Evolutionary conservation across 1,140 invertebrate species (phyloP), one percentile per base, ranked within the genome.

Genomic region (Drosophila bifasciata): DNA sequence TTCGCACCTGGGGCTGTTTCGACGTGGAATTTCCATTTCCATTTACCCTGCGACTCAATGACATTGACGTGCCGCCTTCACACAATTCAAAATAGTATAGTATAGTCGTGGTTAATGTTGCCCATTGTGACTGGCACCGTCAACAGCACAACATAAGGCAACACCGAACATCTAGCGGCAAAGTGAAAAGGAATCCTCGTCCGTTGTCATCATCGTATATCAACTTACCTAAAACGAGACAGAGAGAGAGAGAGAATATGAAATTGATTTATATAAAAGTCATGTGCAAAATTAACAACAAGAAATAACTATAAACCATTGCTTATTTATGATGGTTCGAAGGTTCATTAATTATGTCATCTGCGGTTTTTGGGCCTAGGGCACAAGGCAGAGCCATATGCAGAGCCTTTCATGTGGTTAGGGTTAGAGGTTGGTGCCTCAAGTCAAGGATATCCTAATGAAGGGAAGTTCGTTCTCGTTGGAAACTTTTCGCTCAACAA

Each of bases 61-160:
- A 70, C 83, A 74, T 76, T 86, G 83, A 88, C 83, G 83, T 86
- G 83, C 78, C 78, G 83, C 83, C 74, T 83, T 88, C 78, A 78
- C 83, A 86, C 83, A 86, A 86, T 88, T 86, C 83, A 86, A 86
- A 75, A 64, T 63, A 72, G 60, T 21, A 21, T n/a, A 21, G 19
- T 21, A 21, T 21, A 21, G 41, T 39, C n/a, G n/a, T n/a, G n/a
- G n/a, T 56, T 55, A 55, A 58, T 77, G 66, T 72, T 81, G 75
- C 64, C 64, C 55, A 64, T 72, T 81, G 71, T 79, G 72, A 80
- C 72, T 80, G 79, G 46, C 67, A 64, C 50, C 39, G 77, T 43
- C 57, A 36, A 40, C 63, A 11, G 7, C 16, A n/a, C n/a, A n/a
- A n/a, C 17, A 28, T 7, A 36, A 36, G n/a, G 23, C 17, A 21